Percentiles rank a stretch among this genome's conserved stretches.
These are phyloP conservation scores for Bugula neritina DNA, from an alignment of 2,888 invertebrate genomes.

Conservation along the genomic window DNA sequence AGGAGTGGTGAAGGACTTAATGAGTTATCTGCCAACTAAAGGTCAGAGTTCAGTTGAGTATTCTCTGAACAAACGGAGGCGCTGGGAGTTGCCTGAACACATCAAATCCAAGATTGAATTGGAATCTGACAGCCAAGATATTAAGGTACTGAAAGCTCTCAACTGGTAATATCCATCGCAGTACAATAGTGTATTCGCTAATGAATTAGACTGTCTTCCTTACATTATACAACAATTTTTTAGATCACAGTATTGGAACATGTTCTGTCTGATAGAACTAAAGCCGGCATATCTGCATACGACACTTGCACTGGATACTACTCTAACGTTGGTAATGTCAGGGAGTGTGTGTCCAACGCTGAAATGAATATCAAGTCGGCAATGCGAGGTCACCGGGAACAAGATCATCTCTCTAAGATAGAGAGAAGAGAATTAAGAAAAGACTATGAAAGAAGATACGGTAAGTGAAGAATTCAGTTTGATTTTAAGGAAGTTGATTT, in stretches of 20 bases:
- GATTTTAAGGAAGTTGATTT: not conserved
- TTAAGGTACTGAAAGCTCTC: too few relatives aligned
- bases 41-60: not conserved
- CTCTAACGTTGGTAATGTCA: not conserved
- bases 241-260: conserved; percentile 21
- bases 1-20: not conserved
- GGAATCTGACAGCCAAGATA: conserved; percentile 21
- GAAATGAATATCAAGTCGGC: conserved; percentile 24
- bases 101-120: conserved; percentile 14
- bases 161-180: too few relatives aligned
- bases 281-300: not conserved
- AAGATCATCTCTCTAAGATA: conserved; percentile 13
- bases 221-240: too few relatives aligned
- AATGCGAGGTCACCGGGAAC: not conserved
- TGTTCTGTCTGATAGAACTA: not conserved
- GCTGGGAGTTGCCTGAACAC: conserved; percentile 1
- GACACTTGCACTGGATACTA: conserved; percentile 14
- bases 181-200: too few relatives aligned
- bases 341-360: not conserved
- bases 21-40: not conserved
- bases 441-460: not conserved
- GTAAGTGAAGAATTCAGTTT: not conserved
- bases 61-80: not conserved
- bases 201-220: too few relatives aligned
- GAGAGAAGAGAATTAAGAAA: conserved; percentile 1